phyloP scores from a whole-genome alignment of 1,140 invertebrate genomes.

The Elymnias hypermnestra region DNA sequence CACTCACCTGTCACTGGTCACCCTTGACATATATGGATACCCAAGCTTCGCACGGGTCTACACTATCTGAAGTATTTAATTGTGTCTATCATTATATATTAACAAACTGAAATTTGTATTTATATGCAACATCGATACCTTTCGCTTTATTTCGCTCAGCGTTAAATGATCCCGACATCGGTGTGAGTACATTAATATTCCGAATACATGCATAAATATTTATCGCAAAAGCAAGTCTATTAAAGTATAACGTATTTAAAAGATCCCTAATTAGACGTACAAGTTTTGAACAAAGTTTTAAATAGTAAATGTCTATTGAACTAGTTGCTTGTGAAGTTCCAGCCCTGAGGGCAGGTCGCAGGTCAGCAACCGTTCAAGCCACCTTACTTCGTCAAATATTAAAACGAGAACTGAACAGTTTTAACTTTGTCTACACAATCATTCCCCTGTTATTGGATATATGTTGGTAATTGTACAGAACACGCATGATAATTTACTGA shows the following conservation, averaged over 20 bases:
- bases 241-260: no score
- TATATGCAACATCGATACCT: no score
- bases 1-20: no score
- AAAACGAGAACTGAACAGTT: conserved; percentile 24
- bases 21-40: no score
- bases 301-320: neutral
- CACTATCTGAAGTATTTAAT: no score
- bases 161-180: no score
- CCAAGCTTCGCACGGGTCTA: no score
- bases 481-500: neutral
- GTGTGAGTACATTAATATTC: no score
- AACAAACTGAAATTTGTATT: no score
- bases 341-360: conserved; percentile 27
- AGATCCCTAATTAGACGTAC: neutral
- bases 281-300: neutral
- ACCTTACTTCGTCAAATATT: conserved; percentile 46
- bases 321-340: neutral
- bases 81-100: no score
- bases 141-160: no score
- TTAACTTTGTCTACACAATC: conserved; percentile 9
- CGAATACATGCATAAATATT: no score
- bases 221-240: neutral
- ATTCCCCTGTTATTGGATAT: neutral
- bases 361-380: conserved; percentile 34
- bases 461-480: neutral